Percentiles rank a stretch among this genome's conserved stretches.
Conservation (phyloP, 2,797 vertebrate genomes). For the Sylvilagus floridanus region DNA sequence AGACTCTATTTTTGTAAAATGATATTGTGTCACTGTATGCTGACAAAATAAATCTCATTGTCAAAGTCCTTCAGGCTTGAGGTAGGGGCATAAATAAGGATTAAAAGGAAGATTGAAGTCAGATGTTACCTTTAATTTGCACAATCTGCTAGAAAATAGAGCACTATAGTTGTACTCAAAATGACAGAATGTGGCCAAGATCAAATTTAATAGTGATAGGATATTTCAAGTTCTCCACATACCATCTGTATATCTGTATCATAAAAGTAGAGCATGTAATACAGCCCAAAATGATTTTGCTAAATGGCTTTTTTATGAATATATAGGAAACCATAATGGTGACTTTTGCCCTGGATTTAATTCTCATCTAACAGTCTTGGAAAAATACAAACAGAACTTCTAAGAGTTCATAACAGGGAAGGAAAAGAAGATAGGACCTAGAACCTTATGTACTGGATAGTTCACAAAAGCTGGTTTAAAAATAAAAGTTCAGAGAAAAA, state of each 20-base stretch:
- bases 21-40: neutral
- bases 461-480: constrained; percentile 75
- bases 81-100: neutral
- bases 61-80: neutral
- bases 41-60: neutral
- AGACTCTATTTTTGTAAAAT: constrained; percentile 7
- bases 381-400: neutral
- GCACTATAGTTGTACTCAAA: neutral
- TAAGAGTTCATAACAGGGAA: constrained; percentile 54
- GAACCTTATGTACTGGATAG: constrained; percentile 29
- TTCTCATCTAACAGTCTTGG: neutral
- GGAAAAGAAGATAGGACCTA: constrained; percentile 60
- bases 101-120: neutral
- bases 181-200: neutral
- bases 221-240: constrained; percentile 22
- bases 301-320: neutral
- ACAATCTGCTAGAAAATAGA: neutral
- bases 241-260: neutral
- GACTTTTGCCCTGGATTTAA: constrained; percentile 41
- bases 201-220: neutral
- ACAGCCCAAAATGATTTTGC: neutral
- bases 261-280: neutral
- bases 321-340: neutral
- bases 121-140: neutral
- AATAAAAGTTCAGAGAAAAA: constrained; percentile 74